phyloP scores from a whole-genome alignment of 2,888 invertebrate species.

The Polia nebulosa region DNA sequence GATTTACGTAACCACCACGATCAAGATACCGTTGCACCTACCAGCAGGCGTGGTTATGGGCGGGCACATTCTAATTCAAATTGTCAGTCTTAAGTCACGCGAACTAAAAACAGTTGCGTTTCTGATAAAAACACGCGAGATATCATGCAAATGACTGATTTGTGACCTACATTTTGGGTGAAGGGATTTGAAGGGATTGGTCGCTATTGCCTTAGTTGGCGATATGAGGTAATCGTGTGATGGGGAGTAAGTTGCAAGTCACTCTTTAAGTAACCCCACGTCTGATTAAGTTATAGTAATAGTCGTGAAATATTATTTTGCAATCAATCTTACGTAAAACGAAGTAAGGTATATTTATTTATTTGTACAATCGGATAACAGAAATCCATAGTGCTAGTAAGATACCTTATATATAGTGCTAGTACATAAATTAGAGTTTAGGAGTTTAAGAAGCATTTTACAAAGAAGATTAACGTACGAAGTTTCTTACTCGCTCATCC shows the following conservation, averaged over 20 bases:
- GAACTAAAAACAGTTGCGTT: constrained; percentile 77
- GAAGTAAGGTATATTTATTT: too few species aligned
- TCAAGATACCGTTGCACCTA: constrained; percentile 83
- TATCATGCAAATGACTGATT: constrained; percentile 52
- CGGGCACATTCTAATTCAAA: constrained; percentile 87
- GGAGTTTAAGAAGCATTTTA: too few species aligned
- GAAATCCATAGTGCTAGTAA: too few species aligned
- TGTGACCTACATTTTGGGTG: constrained; percentile 52
- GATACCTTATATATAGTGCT: too few species aligned
- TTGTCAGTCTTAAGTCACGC: constrained; percentile 83
- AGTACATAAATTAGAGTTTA: too few species aligned
- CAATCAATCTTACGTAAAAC: too few species aligned
- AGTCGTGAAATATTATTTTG: too few species aligned
- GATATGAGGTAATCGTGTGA: constrained; percentile 8
- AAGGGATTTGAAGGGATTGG: too few species aligned
- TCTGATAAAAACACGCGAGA: constrained; percentile 65
- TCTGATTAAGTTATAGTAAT: too few species aligned
- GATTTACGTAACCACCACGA: constrained; percentile 80
- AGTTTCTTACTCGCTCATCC: too few species aligned
- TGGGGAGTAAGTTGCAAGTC: constrained; percentile 32
- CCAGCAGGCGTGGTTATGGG: constrained; percentile 83
- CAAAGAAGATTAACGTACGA: too few species aligned
- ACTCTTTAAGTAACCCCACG: background rate
- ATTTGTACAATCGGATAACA: too few species aligned
- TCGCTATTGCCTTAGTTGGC: constrained; percentile 28